These are phyloP conservation scores for Leptopilina boulardi DNA, from an alignment of 1,140 invertebrate genomes.

Conservation along the genomic window DNA sequence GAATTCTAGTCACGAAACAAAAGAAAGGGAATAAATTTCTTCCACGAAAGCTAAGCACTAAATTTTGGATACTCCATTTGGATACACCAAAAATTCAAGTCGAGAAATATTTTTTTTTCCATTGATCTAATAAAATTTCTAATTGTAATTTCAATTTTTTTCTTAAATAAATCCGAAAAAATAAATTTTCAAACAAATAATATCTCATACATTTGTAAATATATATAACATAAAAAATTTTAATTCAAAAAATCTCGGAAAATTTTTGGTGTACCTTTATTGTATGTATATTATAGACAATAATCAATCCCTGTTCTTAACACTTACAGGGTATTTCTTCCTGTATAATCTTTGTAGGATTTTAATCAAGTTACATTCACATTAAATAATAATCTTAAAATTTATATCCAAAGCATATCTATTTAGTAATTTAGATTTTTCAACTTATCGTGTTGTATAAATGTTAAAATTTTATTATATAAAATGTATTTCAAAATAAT, in stretches of 20 bases:
- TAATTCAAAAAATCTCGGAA: background rate
- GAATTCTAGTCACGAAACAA: background rate
- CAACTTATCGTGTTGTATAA: conserved; percentile 5
- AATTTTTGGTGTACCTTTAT: conserved; percentile 44
- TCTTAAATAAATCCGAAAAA: too few relatives aligned
- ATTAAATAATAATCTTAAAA: conserved; percentile 6
- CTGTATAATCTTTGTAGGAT: conserved; percentile 45
- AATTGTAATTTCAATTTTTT: too few relatives aligned
- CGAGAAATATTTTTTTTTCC: background rate
- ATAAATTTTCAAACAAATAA: background rate
- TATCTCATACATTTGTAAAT: background rate
- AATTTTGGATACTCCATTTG: conserved; percentile 34
- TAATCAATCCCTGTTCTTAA: conserved; percentile 55
- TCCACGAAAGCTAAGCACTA: background rate
- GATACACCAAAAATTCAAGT: conserved; percentile 40
- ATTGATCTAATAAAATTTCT: background rate
- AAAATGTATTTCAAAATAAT: background rate
- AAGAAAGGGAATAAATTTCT: background rate
- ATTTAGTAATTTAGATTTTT: conserved; percentile 5
- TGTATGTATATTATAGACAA: conserved; percentile 65
- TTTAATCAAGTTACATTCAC: conserved; percentile 6
- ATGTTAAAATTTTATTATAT: background rate
- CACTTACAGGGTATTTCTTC: conserved; percentile 55
- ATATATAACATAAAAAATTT: background rate
- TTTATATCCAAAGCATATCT: conserved; percentile 20